Base-by-base conservation (phyloP, 2,888 invertebrate genomes). In the Xylophagus ater region DNA sequence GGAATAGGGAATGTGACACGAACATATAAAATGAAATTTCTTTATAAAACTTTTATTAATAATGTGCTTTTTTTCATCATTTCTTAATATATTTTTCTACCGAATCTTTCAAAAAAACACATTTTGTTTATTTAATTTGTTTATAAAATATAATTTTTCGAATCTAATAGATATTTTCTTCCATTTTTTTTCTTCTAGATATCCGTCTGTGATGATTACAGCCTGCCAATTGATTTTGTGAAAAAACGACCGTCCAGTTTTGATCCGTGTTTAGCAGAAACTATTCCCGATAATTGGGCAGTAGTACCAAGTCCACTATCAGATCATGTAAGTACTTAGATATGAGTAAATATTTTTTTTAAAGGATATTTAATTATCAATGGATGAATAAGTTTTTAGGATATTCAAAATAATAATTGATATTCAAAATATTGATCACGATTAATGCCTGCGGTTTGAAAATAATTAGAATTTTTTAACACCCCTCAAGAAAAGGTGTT, bases 141-240 rank as follows among this genome's bases (percentile, higher is more conserved):
- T 42, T 34, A 10, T 32, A 13, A 17, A 32, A 7, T 28, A 28
- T 10, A 12, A 28, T 12, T 6, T 25, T 25, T 26, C 14, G n/a
- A 13, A 13, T n/a, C n/a, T 28, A 10, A 28, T 28, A 2, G 7
- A 31, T 7, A 4, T 20, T 31, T 19, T 18, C 9, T 39, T 32
- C 37, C 21, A 26, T 32, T 38, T 42, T 45, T 40, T 42, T 49
- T 52, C 43, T 72, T 78, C 3, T 73, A 87, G 86, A 79, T 86
- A 56, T 80, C 84, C 48, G 71, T 87, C 53, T 85, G 85, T 66
- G 86, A 87, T 58, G 86, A 87, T 65, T 87, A 87, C 68, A 83
- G 84, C 66, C 72, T 85, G 53, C 87, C 87, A 35, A 80, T 85
- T 52, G 87, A 87, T 66, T 82, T 84, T 62, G 78, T 85, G 49